A percentile compares a stretch with the other conserved stretches of the same genome.
Evolutionary conservation across 2,888 invertebrate genomes (phyloP).

Genomic region (Dicyrtomina minuta): DNA sequence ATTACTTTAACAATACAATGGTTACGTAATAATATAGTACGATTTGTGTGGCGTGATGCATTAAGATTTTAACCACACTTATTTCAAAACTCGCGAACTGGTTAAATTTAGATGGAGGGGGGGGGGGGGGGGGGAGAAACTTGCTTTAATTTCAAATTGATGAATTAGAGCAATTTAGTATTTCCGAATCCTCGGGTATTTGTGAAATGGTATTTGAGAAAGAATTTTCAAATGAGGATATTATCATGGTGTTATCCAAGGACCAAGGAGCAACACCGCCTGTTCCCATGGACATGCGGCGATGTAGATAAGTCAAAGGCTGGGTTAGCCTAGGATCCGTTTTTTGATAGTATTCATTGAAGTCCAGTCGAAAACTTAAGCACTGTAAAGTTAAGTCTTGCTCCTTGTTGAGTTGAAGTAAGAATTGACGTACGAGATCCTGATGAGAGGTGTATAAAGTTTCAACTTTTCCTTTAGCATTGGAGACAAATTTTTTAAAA

Average conservation of each 20-base stretch:
- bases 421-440: slow-evolving; percentile 81
- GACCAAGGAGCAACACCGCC: neutral
- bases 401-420: slow-evolving; percentile 79
- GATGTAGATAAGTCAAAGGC: slow-evolving; percentile 59
- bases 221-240: slow-evolving; percentile 26
- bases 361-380: slow-evolving; percentile 88
- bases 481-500: slow-evolving; percentile 45
- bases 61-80: too few relatives aligned
- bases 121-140: too few relatives aligned
- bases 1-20: too few relatives aligned
- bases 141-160: too few relatives aligned
- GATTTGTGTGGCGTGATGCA: too few relatives aligned
- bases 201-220: neutral
- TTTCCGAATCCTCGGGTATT: neutral
- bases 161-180: too few relatives aligned
- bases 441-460: slow-evolving; percentile 49
- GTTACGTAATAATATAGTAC: too few relatives aligned
- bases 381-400: slow-evolving; percentile 83
- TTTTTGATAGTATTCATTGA: slow-evolving; percentile 91
- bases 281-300: slow-evolving; percentile 52
- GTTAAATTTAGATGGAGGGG: too few relatives aligned
- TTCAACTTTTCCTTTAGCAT: slow-evolving; percentile 52
- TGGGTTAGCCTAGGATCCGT: slow-evolving; percentile 73
- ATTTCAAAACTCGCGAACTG: too few relatives aligned
- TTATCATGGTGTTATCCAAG: slow-evolving; percentile 14